Base-by-base conservation (phyloP, 2,888 invertebrate genomes). In the Ectemnius cavifrons region DNA sequence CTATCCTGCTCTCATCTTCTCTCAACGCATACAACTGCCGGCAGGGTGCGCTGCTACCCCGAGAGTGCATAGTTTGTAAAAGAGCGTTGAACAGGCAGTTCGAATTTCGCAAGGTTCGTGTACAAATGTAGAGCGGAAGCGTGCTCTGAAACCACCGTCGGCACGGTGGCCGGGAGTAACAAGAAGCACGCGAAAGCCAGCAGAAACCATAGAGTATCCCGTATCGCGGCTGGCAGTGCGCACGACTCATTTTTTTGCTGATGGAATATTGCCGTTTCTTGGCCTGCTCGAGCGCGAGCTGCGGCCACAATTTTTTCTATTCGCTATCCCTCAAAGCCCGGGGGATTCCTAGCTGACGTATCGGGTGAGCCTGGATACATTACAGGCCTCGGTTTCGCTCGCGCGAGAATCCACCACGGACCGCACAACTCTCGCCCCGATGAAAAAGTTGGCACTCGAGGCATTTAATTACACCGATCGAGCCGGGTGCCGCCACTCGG, bases 381-480 rank as follows among this genome's bases (percentile, higher is more conserved):
- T 77, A 77, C 75, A 56, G 28, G 37, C 37, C 2, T 11, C 8
- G 11, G 8, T 8, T 6, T 37, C 61, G 6, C 27, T 66, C 75
- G 23, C 73, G 47, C 47, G 63, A 59, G 37, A 37, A 37, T 37
- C 37, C 37, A 52, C 52, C 52, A 8, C 52, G 52, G 63, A 68
- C 64, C n/a, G 67, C 69, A 66, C 62, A 74, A 74, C 72, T 70
- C 71, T 28, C 75, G 69, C 61, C 69, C 49, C 72, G 66, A 37
- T 37, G 37, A 23, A 73, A 78, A 72, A 73, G 28, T 68, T 63
- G 47, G 63, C 64, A 64, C 65, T 69, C 63, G 64, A 20, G 71
- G 79, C 79, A 75, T 77, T 81, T 79, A 79, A 81, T 81, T 81
- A 71, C 77, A 66, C 73, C 58, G 66, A 75, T 79, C 77, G 79